phyloP scores from a whole-genome alignment of 2,113 vertebrate species.

The Rhabdomys dilectus region DNA sequence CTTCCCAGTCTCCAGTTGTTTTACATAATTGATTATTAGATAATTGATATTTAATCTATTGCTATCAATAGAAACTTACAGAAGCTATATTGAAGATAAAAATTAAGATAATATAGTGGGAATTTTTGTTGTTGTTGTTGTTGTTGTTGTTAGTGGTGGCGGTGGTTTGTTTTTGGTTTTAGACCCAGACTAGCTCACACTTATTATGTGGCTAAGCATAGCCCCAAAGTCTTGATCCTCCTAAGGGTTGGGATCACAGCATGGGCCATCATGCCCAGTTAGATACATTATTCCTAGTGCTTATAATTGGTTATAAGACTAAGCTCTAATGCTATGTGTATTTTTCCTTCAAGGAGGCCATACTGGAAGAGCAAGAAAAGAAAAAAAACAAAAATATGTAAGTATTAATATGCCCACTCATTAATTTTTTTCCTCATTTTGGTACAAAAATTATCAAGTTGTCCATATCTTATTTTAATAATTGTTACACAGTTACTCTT shows the following conservation, averaged over 20 bases:
- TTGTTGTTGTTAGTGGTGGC: neutral
- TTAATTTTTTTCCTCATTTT: neutral
- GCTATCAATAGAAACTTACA: neutral
- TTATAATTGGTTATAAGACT: accelerated
- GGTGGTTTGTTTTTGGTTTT: neutral
- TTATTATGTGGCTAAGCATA: neutral
- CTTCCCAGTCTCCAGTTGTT: neutral
- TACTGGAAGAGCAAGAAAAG: slow-evolving; percentile 98
- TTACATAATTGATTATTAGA: neutral
- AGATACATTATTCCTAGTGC: neutral
- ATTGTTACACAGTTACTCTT: neutral
- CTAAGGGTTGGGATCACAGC: neutral
- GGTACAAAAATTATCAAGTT: neutral
- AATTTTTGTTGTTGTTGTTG: neutral
- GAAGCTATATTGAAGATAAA: too few species aligned
- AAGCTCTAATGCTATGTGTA: neutral
- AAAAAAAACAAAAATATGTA: slow-evolving; percentile 97
- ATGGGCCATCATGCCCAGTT: too few species aligned
- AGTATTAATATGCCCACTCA: slow-evolving; percentile 76
- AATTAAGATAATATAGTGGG: neutral
- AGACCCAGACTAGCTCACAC: neutral
- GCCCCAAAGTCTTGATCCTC: neutral
- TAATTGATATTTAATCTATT: neutral
- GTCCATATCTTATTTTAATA: accelerated
- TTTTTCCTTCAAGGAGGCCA: slow-evolving; percentile 93